Conservation (phyloP, 2,113 vertebrate genomes). For the Chamaetylas fuelleborni region DNA sequence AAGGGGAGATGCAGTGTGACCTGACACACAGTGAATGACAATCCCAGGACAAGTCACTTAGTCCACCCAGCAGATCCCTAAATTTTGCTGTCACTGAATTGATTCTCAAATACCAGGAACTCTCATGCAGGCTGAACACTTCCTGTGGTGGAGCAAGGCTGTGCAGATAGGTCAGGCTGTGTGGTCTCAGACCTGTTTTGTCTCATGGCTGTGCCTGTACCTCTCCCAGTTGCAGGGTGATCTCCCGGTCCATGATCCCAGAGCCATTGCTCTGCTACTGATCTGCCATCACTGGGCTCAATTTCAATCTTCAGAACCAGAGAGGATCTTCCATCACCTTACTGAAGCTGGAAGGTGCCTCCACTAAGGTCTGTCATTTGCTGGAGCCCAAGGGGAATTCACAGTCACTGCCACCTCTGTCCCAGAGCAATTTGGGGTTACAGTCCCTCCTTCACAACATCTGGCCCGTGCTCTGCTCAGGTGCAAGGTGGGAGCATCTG, state of each 20-base stretch:
- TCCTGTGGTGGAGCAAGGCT: background rate
- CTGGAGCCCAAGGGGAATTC: background rate
- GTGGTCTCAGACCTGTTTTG: background rate
- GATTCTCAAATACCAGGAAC: background rate
- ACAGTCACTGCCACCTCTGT: background rate
- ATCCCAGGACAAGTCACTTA: background rate
- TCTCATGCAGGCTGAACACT: background rate
- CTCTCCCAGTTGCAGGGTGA: background rate
- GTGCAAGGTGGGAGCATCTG: background rate
- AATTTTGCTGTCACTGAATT: background rate
- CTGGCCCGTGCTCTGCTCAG: background rate
- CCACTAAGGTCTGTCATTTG: background rate
- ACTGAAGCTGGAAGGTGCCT: background rate
- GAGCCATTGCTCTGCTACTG: background rate
- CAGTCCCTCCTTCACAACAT: background rate
- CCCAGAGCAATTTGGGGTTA: background rate
- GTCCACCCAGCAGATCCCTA: background rate
- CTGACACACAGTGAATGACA: background rate
- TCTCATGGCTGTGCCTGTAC: background rate
- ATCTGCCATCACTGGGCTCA: background rate
- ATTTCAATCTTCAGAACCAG: background rate
- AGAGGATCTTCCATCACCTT: background rate
- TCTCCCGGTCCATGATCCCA: background rate
- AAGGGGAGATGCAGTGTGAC: background rate
- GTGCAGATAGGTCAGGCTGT: accelerated